Conservation (phyloP, 2,797 vertebrate species). For the Iguana delicatissima region DNA sequence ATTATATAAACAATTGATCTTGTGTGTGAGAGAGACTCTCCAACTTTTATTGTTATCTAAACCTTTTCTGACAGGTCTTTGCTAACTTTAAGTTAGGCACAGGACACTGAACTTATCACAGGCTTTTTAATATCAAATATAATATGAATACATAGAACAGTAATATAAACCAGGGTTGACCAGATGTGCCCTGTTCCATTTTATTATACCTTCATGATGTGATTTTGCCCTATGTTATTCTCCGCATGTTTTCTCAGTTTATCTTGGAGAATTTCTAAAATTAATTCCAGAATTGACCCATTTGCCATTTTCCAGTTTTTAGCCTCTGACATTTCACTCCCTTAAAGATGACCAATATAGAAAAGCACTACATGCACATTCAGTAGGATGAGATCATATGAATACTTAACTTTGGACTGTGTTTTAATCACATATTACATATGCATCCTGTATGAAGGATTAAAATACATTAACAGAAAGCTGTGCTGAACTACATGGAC, state of each 20-base stretch:
- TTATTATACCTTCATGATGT: neutral
- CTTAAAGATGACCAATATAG: neutral
- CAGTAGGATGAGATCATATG: neutral
- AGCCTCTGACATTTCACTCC: neutral
- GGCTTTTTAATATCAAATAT: neutral
- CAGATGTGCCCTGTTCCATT: neutral
- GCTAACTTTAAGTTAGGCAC: neutral
- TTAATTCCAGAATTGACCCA: neutral
- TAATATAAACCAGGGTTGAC: neutral
- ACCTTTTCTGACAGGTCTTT: neutral
- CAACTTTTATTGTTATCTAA: neutral
- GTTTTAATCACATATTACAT: neutral
- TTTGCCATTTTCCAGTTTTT: neutral
- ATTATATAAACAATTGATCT: neutral
- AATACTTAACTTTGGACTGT: neutral
- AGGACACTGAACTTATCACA: neutral
- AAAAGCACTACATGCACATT: neutral
- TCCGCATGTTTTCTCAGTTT: neutral
- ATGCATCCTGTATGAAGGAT: neutral
- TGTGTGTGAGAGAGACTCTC: neutral
- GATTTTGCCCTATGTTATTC: neutral
- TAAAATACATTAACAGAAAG: neutral
- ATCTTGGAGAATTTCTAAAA: constrained; percentile 11
- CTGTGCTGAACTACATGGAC: neutral
- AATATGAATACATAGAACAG: neutral